A percentile compares a stretch with the other conserved stretches of the same genome.
These are phyloP conservation scores for Beris morrisii DNA, from an alignment of 2,888 invertebrate species.

Conservation along the genomic window DNA sequence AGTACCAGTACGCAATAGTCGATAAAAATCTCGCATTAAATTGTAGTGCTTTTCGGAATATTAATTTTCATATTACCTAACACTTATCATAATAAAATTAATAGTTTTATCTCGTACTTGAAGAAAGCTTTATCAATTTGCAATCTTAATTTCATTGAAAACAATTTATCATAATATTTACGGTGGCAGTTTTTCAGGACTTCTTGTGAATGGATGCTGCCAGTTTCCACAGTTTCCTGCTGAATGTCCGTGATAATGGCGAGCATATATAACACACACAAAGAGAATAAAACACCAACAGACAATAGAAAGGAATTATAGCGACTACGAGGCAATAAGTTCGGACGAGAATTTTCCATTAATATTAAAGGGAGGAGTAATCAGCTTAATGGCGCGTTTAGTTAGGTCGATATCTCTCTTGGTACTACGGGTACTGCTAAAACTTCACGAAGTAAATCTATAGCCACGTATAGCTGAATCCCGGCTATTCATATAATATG, in stretches of 20 bases:
- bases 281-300: background rate
- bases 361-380: slow-evolving; percentile 28
- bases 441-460: slow-evolving; percentile 8
- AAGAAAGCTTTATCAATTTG: too few species aligned
- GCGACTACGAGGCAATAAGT: slow-evolving; percentile 25
- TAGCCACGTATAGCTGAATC: slow-evolving; percentile 1
- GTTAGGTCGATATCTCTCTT: slow-evolving; percentile 27
- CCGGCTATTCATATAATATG: slow-evolving; percentile 21
- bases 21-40: too few species aligned
- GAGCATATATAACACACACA: background rate
- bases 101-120: too few species aligned
- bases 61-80: too few species aligned
- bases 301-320: slow-evolving; percentile 20
- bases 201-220: too few species aligned
- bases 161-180: too few species aligned
- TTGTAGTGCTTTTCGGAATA: too few species aligned
- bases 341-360: slow-evolving; percentile 26
- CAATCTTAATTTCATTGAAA: too few species aligned
- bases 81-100: too few species aligned
- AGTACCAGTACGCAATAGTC: too few species aligned
- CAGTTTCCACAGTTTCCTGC: too few species aligned
- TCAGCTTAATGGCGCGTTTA: slow-evolving; percentile 33
- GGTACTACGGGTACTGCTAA: background rate
- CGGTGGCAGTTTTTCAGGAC: too few species aligned
- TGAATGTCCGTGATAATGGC: background rate